Evolutionary conservation across 2,113 vertebrate species (phyloP), one percentile per base, ranked within the genome.

Genomic region (Murina feae): DNA sequence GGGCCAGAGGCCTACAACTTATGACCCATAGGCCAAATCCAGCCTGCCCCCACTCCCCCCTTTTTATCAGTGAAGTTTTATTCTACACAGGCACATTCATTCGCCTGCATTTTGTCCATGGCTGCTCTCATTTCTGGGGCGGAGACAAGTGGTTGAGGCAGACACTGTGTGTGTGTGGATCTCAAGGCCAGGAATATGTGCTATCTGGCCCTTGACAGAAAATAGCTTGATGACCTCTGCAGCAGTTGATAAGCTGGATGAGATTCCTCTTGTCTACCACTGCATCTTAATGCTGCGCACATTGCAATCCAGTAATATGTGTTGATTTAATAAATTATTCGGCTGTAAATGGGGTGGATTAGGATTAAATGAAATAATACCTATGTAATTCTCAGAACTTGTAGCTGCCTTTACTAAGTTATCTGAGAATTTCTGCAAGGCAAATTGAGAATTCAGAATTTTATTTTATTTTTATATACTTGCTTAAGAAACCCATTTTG

Each of bases 401-500:
- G 32, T 68, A 80, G 82, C n/a, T 95, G 75, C 65, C 93, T 89
- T 91, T 44, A 85, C 39, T 63, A 66, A 93, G 39, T 25, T 94
- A 35, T 51, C 75, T 53, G 69, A 89, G 95, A 42, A 58, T 51
- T 65, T 68, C 23, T 80, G 1, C 44, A 79, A 89, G 47, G 90
- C 51, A 90, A 53, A 84, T 7, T 13, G 55, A 51, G 42, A 90
- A 49, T 88, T 88, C 63, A 82, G 74, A 37, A 87, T 53, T 93
- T 93, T 66, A 89, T 71, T 92, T 92, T 92, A 82, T 68, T 86
- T 89, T 88, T 69, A 75, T 0, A 71, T 65, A 86, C 7, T 74
- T 66, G 37, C 47, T 82, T 87, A 87, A 96, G 83, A 95, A 93
- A 97, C 83, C 25, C 49, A 87, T 55, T 21, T 55, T 93, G 32